Percentiles rank a stretch among this genome's conserved stretches.
These are phyloP conservation scores for Eupsilia transversa DNA, from an alignment of 2,888 invertebrate genomes.

Conservation along the genomic window DNA sequence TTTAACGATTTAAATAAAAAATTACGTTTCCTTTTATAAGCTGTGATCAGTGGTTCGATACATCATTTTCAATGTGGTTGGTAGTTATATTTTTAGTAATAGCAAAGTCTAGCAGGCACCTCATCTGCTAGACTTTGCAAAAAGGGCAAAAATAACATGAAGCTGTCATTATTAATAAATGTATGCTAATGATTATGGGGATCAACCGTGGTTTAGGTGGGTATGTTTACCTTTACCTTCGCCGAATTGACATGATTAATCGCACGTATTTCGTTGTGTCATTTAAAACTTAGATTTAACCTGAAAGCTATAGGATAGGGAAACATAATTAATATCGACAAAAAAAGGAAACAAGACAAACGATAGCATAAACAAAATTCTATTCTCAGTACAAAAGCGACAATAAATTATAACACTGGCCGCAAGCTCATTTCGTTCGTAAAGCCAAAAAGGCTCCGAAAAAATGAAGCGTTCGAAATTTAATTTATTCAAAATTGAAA, in stretches of 20 bases:
- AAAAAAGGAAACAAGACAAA: constrained; percentile 68
- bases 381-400: constrained; percentile 83
- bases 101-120: too few relatives aligned
- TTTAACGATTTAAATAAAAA: constrained; percentile 52
- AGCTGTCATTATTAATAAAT: constrained; percentile 42
- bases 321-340: constrained; percentile 64
- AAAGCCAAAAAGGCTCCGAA: constrained; percentile 83
- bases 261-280: constrained; percentile 35
- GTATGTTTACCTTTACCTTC: constrained; percentile 37
- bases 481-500: constrained; percentile 91
- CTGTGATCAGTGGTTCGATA: constrained; percentile 45
- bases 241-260: constrained; percentile 45
- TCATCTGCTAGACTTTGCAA: constrained; percentile 24
- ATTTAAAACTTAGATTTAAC: constrained; percentile 27
- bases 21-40: constrained; percentile 43
- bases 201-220: constrained; percentile 36
- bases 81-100: constrained; percentile 20
- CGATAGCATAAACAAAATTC: constrained; percentile 80
- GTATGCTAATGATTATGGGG: constrained; percentile 38
- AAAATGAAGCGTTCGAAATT: constrained; percentile 90
- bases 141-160: constrained; percentile 16
- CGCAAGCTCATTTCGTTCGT: constrained; percentile 83
- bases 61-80: constrained; percentile 50
- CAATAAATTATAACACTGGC: constrained; percentile 88
- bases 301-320: constrained; percentile 33